Base-by-base conservation (phyloP, 2,888 invertebrate species). In the Ochropleura plecta region DNA sequence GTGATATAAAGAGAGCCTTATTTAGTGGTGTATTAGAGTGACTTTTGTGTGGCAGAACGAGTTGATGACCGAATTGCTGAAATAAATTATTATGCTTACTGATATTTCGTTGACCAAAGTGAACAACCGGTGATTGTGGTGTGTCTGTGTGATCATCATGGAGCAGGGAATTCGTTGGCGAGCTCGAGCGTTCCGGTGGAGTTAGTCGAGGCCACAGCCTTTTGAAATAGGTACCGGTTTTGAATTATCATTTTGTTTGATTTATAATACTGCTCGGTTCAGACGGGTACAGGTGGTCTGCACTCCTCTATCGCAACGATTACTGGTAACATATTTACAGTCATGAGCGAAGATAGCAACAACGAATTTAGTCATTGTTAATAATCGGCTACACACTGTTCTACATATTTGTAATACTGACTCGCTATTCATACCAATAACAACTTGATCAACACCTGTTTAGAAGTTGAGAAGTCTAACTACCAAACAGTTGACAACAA, bases 151-250 rank as follows among this genome's bases (percentile, higher is more conserved):
- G 87, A 85, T 91, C 92, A 94, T 87, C 92, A 95, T 96, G 95
- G 94, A 94, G 86, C 94, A 94, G 92, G 93, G 92, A 91, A 93
- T 93, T 86, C 89, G 92, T 89, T 94, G 93, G 90, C 91, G 90
- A 91, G 89, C 90, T 86, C 89, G 90, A 90, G 90, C 91, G 86
- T 89, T 88, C 91, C 93, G 93, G 91, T 95, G 95, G 95, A 95
- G 94, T 92, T 91, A 90, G 92, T 92, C 94, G 94, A 95, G 94
- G 94, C 93, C 94, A 92, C 91, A 93, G 92, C 89, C 93, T 95
- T 96, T 95, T 95, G 89, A 95, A 95, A 94, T 93, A 96, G 95
- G 96, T 96, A 96, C 96, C 95, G 95, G 96, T 96, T 96, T 96
- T 95, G 92, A 92, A 93, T 95, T 95, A 95, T 96, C 93, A 95